A percentile compares a stretch with the other conserved stretches of the same genome.
Evolutionary conservation across 1,140 invertebrate species (phyloP).

Genomic region (Drusus annulatus): DNA sequence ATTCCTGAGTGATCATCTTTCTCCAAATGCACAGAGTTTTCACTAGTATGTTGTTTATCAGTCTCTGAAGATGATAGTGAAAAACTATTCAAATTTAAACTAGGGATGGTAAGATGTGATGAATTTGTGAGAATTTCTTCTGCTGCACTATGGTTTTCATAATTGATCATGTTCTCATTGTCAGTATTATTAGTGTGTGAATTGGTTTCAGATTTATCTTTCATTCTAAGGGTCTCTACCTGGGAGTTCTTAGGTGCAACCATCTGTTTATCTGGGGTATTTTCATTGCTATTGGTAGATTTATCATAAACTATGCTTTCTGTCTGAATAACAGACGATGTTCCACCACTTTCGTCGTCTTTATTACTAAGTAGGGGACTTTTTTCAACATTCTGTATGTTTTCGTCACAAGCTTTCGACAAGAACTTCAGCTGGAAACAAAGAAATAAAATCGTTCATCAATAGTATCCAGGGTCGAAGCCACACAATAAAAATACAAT

Average conservation of each 20-base stretch:
- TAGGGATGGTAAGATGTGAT: constrained; percentile 52
- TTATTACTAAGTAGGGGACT: background rate
- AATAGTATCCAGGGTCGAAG: background rate
- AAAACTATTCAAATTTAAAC: constrained; percentile 55
- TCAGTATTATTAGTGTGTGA: background rate
- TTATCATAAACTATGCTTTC: constrained; percentile 24
- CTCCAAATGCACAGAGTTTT: background rate
- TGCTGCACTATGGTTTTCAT: background rate
- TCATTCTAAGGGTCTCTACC: background rate
- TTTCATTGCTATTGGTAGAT: background rate
- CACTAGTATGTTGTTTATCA: constrained; percentile 22
- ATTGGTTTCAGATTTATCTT: constrained; percentile 11
- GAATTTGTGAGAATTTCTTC: constrained; percentile 28
- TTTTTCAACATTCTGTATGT: background rate
- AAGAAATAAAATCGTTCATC: background rate
- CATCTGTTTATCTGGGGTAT: background rate
- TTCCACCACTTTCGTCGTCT: background rate
- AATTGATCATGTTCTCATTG: background rate
- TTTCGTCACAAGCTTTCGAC: background rate
- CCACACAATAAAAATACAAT: background rate
- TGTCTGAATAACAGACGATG: background rate
- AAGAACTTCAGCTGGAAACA: constrained; percentile 9
- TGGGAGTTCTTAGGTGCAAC: background rate
- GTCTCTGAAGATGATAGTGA: constrained; percentile 47
- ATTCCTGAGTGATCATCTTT: background rate